Conservation (phyloP, 2,113 vertebrate genomes). For the Fregetta grallaria region DNA sequence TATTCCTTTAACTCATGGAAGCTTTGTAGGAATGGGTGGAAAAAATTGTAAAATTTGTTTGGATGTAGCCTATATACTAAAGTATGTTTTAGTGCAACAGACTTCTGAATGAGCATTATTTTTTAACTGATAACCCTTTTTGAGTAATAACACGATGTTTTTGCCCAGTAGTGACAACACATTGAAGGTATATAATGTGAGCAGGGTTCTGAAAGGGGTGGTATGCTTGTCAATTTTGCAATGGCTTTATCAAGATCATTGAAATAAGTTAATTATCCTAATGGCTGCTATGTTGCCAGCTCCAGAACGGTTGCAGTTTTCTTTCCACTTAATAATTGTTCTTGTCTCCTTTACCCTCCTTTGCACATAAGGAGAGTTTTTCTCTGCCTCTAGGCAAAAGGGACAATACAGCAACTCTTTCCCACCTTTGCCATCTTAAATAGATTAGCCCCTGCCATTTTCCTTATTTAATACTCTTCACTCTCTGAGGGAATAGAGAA, state of each 20-base stretch:
- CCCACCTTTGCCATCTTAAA: not conserved
- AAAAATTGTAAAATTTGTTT: not conserved
- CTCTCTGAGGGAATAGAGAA: not conserved
- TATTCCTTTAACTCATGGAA: not conserved
- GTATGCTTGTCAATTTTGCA: not conserved
- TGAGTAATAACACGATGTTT: not conserved
- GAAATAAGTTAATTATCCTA: not conserved
- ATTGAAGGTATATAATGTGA: not conserved
- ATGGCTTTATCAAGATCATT: not conserved
- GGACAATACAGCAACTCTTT: not conserved
- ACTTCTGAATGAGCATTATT: not conserved
- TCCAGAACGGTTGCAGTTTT: not conserved
- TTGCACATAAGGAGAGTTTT: not conserved
- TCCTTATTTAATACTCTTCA: not conserved
- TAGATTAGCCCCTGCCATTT: not conserved
- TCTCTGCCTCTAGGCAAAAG: not conserved
- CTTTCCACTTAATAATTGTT: not conserved
- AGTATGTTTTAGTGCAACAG: not conserved
- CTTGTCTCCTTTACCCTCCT: not conserved
- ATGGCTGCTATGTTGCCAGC: not conserved
- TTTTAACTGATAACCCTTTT: not conserved
- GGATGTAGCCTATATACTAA: not conserved
- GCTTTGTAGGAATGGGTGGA: not conserved
- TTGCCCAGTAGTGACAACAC: not conserved
- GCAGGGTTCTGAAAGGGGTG: not conserved